Conservation (phyloP, 2,113 vertebrate genomes). For the Hippocampus comes region DNA sequence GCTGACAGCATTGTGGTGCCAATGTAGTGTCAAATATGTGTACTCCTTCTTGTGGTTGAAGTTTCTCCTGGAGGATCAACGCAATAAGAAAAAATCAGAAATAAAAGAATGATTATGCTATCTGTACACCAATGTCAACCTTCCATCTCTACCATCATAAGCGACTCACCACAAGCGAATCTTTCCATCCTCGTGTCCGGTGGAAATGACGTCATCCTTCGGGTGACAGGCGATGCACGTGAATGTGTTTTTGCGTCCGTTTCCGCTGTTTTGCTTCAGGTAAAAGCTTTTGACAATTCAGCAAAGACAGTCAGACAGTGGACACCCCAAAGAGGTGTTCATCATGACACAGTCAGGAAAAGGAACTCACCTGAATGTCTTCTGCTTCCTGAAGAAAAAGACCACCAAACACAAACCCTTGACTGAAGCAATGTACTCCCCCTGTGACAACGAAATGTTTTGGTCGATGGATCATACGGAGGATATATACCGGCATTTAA, state of each 20-base stretch:
- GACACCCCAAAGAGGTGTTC: neutral
- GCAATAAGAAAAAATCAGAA: neutral
- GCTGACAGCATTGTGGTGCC: constrained; percentile 85
- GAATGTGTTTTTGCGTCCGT: constrained; percentile 77
- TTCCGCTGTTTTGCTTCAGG: constrained; percentile 74
- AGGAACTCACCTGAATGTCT: constrained; percentile 76
- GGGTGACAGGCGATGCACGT: constrained; percentile 86
- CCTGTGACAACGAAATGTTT: constrained; percentile 62
- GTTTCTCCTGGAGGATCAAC: constrained; percentile 80
- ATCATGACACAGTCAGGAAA: neutral
- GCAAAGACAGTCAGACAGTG: neutral
- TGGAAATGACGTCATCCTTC: constrained; percentile 88
- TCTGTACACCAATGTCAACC: neutral
- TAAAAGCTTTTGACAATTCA: constrained; percentile 71
- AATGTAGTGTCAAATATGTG: constrained; percentile 84
- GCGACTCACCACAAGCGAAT: constrained; percentile 87
- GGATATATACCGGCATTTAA: too few species aligned
- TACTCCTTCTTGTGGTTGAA: constrained; percentile 83
- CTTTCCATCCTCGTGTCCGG: constrained; percentile 88
- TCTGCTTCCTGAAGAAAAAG: constrained; percentile 85
- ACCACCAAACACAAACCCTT: constrained; percentile 74
- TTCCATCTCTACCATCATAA: neutral
- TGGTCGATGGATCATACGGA: neutral
- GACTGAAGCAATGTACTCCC: constrained; percentile 81
- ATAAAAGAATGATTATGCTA: neutral